phyloP scores from a whole-genome alignment of 2,113 vertebrate genomes.

The Cephalophus harveyi region DNA sequence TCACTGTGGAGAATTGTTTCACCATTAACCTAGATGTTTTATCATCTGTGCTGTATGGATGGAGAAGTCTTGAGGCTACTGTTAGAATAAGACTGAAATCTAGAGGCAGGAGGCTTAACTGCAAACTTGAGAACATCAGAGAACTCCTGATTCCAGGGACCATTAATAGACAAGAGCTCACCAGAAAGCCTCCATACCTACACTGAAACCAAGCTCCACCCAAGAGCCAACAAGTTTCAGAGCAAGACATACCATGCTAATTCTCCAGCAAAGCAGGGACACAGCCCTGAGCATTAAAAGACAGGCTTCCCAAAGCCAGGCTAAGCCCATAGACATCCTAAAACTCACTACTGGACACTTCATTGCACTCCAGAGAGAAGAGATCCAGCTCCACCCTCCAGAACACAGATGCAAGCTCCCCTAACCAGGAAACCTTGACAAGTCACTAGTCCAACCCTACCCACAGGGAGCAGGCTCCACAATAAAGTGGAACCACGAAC shows the following conservation, averaged over 20 bases:
- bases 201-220: background rate
- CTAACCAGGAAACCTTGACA: background rate
- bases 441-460: background rate
- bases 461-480: background rate
- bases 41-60: background rate
- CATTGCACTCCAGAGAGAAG: background rate
- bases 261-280: background rate
- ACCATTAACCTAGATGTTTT: background rate
- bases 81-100: background rate
- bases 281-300: background rate
- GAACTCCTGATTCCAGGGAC: background rate
- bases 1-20: too few species aligned
- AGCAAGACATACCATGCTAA: background rate
- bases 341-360: background rate
- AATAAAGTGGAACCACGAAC: background rate
- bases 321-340: background rate
- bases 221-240: background rate
- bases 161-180: background rate
- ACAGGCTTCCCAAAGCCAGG: background rate
- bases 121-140: background rate
- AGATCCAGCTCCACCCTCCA: background rate
- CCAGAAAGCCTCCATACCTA: background rate
- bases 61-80: background rate
- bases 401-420: background rate
- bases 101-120: background rate